A percentile compares a stretch with the other conserved stretches of the same genome.
These are phyloP conservation scores for Chauna torquata DNA, from an alignment of 2,113 vertebrate genomes.

Conservation along the genomic window DNA sequence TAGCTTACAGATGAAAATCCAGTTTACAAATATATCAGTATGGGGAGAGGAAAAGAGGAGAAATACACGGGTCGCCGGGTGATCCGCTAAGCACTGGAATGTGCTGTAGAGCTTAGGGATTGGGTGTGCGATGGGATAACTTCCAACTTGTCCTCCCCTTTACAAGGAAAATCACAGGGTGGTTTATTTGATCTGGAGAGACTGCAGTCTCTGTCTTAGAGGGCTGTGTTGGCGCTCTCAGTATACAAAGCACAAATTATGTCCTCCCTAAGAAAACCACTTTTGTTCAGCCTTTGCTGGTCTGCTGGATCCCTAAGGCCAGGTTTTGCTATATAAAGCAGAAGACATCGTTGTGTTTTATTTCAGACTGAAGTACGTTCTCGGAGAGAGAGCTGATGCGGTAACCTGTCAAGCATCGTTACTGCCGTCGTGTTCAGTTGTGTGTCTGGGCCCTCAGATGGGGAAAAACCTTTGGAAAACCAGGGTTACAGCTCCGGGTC, in stretches of 20 bases:
- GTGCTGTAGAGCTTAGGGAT: not conserved
- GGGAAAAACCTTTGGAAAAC: not conserved
- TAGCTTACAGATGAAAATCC: not conserved
- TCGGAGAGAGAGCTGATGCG: accelerated
- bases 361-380: not conserved
- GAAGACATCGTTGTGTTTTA: not conserved
- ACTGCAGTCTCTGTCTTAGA: not conserved
- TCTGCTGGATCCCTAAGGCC: not conserved
- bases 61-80: accelerated
- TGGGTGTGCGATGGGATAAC: not conserved
- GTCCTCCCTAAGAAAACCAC: constrained; percentile 14
- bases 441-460: not conserved
- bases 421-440: not conserved
- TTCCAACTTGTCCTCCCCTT: not conserved
- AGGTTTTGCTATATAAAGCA: not conserved
- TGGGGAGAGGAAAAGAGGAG: not conserved
- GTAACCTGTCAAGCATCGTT: not conserved
- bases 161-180: not conserved
- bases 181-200: not conserved
- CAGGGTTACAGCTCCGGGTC: not conserved
- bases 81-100: not conserved
- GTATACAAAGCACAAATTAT: constrained; percentile 38
- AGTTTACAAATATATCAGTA: not conserved
- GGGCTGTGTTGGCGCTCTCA: not conserved
- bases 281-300: constrained; percentile 3